Base-by-base conservation (phyloP, 2,888 invertebrate species). In the Germaria angustata region DNA sequence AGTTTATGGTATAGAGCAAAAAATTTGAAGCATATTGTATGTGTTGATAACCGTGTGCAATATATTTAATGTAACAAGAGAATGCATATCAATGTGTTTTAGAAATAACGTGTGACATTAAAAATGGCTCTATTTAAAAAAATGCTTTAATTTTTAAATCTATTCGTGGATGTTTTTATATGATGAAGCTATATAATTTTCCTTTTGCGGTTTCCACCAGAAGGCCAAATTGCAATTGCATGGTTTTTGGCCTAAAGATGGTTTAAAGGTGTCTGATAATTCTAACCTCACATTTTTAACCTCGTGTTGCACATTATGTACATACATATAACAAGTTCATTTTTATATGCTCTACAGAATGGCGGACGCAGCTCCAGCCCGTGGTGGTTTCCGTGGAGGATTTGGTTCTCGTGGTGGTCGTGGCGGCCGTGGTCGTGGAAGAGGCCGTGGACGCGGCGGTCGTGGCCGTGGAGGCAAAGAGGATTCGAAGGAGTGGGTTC, bases 351-450 rank as follows among this genome's bases (percentile, higher is more conserved):
- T 82, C 46, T 68, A 1, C 87, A 95, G 95, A 93, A 98, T 98
- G 98, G 98, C 98, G 96, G 98, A 98, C 96, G 95, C 97, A 94
- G 97, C 97, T 96, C 97, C 98, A 95, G 98, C 97, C 97, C 95
- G 97, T 93, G 96, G 97, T 93, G 96, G 96, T 92, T 96, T 96
- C 92, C 94, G 97, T 90, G 96, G 95, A 90, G 96, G 97, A 89
- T 96, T 96, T 92, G 97, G 97, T 87, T 95, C 88, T 86, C 94
- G 96, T 86, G 95, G 94, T 77, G 95, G 95, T 71, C 94, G 95
- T 87, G 93, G 96, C 87, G 95, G 95, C 71, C 93, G 96, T 87
- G 95, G 95, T 75, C 92, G 93, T 80, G 95, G 96, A 55, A 93
- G 95, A 82, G 96, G 97, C 53, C 94, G 97, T 87, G 96, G 96